A percentile compares a stretch with the other conserved stretches of the same genome.
phyloP scores from a whole-genome alignment of 2,113 vertebrate genomes.

The Gymnarchus niloticus region DNA sequence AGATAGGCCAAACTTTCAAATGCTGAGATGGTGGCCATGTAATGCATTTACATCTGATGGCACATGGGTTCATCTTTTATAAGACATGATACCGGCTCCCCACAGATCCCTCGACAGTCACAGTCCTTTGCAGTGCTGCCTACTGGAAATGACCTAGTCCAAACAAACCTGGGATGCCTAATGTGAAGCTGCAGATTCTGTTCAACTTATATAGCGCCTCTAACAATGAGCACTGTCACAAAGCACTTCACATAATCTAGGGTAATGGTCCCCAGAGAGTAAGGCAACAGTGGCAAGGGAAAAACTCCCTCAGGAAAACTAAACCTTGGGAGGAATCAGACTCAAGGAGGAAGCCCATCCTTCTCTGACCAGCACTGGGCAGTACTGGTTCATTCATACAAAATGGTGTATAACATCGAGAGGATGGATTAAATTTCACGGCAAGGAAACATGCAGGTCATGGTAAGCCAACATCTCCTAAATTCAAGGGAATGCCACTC shows the following conservation, averaged over 20 bases:
- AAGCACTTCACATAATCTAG: too few species aligned
- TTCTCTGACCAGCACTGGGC: too few species aligned
- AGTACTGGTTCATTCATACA: too few species aligned
- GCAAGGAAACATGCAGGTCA: not conserved
- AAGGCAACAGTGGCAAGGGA: too few species aligned
- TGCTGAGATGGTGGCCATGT: not conserved
- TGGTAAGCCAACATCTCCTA: not conserved
- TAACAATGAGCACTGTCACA: too few species aligned
- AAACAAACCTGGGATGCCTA: slow-evolving; percentile 53
- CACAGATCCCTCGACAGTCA: not conserved
- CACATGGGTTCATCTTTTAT: not conserved
- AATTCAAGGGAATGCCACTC: not conserved
- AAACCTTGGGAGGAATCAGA: too few species aligned
- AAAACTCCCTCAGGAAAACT: too few species aligned
- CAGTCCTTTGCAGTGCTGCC: slow-evolving; percentile 35
- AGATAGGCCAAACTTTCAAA: slow-evolving; percentile 7
- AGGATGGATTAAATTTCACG: too few species aligned
- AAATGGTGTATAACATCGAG: too few species aligned
- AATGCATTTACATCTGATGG: not conserved
- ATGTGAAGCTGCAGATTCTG: slow-evolving; percentile 16
- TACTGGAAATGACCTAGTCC: slow-evolving; percentile 59
- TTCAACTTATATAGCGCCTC: too few species aligned
- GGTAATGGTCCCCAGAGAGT: too few species aligned
- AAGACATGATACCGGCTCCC: not conserved
- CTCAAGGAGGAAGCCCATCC: too few species aligned